phyloP scores from a whole-genome alignment of 2,113 vertebrate genomes.

The Loxodonta africana region DNA sequence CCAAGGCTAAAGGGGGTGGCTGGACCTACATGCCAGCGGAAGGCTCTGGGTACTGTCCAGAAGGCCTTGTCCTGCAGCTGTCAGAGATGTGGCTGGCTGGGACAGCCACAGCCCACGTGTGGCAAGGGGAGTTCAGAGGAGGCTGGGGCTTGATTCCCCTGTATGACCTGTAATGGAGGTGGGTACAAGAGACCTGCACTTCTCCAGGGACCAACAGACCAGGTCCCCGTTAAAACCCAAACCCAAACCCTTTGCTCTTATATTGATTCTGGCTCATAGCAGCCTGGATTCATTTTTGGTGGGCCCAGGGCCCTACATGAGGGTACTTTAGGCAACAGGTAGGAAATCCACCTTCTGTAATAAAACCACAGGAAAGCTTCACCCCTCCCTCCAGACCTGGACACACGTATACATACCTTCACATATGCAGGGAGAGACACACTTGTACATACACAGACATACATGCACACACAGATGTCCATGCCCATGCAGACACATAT shows the following conservation, averaged over 20 bases:
- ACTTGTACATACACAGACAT: neutral
- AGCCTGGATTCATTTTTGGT: neutral
- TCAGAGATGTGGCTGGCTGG: neutral
- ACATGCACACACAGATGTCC: no score
- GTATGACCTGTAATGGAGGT: neutral
- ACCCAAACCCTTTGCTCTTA: neutral
- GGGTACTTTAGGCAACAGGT: neutral
- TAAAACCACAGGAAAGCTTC: neutral
- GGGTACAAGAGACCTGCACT: neutral
- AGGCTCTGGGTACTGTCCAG: neutral
- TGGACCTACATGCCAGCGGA: neutral
- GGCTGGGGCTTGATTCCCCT: neutral
- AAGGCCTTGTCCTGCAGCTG: neutral
- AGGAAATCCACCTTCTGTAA: neutral
- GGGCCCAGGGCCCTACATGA: neutral
- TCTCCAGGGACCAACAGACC: neutral
- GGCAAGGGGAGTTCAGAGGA: neutral
- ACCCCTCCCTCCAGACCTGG: neutral
- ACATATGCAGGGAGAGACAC: neutral
- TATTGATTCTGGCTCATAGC: neutral
- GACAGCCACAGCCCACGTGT: rapidly evolving
- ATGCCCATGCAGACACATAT: rapidly evolving
- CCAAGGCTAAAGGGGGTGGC: neutral
- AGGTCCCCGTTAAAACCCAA: neutral
- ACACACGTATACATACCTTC: neutral